phyloP scores from a whole-genome alignment of 2,113 vertebrate genomes.

The Gallinago media region DNA sequence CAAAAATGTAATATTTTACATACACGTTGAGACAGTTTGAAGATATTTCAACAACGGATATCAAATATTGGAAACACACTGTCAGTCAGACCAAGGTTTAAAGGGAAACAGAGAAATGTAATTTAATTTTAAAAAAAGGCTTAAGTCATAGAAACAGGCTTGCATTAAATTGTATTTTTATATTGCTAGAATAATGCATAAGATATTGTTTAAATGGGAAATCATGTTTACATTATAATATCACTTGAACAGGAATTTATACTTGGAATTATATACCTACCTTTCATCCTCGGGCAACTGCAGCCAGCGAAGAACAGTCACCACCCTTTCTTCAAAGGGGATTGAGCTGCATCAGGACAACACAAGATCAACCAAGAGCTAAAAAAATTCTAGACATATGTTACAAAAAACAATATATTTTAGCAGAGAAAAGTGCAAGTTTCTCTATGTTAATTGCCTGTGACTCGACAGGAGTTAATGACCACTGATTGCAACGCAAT shows the following conservation, averaged over 20 bases:
- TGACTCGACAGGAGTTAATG: neutral
- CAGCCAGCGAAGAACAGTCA: constrained; percentile 77
- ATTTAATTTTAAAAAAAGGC: neutral
- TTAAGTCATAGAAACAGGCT: neutral
- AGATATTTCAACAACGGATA: constrained; percentile 72
- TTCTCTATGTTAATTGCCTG: neutral
- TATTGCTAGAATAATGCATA: neutral
- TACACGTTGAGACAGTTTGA: constrained; percentile 72
- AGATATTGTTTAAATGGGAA: neutral
- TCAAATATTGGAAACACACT: neutral
- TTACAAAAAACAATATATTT: neutral
- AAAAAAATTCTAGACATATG: neutral
- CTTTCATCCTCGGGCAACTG: constrained; percentile 76
- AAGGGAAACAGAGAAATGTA: neutral
- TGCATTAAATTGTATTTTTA: neutral
- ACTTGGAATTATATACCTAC: constrained; percentile 18
- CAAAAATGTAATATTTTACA: constrained; percentile 85
- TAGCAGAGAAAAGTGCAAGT: neutral
- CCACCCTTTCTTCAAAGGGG: constrained; percentile 81
- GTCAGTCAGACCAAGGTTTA: neutral
- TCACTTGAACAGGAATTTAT: neutral
- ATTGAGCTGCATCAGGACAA: constrained; percentile 73
- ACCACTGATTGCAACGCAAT: neutral
- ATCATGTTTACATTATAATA: neutral
- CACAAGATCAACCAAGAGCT: neutral